Evolutionary conservation across 2,113 vertebrate genomes (phyloP).

Genomic region (Dromiciops gliroides): DNA sequence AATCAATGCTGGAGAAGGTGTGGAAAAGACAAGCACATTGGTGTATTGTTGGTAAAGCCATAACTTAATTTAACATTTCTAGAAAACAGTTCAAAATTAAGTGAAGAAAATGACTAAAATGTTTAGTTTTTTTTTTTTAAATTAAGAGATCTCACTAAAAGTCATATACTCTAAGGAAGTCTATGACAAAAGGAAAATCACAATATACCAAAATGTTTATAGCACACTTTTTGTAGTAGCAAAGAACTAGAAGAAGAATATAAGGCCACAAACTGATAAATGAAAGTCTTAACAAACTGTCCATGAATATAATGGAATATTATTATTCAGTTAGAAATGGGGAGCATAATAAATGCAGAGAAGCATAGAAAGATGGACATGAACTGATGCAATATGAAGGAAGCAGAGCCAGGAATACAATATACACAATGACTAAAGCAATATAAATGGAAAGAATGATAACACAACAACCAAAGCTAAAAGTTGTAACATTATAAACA

Average conservation of each 20-base stretch:
- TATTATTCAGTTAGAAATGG: neutral
- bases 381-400: neutral
- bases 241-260: neutral
- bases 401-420: neutral
- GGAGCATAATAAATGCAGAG: neutral
- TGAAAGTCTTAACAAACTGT: neutral
- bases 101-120: neutral
- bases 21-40: neutral
- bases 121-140: no score
- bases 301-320: neutral
- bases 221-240: neutral
- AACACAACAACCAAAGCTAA: neutral
- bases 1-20: neutral
- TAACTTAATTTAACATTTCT: neutral
- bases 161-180: neutral
- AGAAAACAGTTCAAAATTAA: neutral
- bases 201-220: neutral
- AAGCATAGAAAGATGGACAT: neutral
- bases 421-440: neutral
- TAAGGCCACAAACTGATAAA: neutral
- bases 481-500: neutral
- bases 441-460: neutral
- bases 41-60: neutral
- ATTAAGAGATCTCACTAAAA: neutral
- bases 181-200: neutral